A percentile compares a stretch with the other conserved stretches of the same genome.
phyloP scores from a whole-genome alignment of 2,113 vertebrate species.

The Trematomus loennbergii region DNA sequence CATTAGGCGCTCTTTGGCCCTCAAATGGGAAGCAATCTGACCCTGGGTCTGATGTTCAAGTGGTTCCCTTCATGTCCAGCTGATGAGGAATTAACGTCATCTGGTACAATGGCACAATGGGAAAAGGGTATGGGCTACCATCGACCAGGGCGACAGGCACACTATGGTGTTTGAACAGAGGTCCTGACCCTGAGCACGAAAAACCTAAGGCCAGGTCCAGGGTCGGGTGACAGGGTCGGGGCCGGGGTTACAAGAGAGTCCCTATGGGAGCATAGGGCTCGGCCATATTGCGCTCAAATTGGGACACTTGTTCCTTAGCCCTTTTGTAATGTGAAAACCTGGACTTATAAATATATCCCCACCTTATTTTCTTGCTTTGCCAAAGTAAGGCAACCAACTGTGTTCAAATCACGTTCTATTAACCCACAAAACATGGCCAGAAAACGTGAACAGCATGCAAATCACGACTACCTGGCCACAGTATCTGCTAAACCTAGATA shows the following conservation, averaged over 20 bases:
- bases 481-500: conserved; percentile 1
- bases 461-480: neutral
- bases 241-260: conserved; percentile 58
- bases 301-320: conserved; percentile 48
- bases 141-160: conserved; percentile 67
- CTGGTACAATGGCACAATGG: conserved; percentile 61
- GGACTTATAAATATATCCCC: conserved; percentile 51
- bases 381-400: conserved; percentile 23
- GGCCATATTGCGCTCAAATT: conserved; percentile 1
- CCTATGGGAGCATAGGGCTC: conserved; percentile 56
- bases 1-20: conserved; percentile 29
- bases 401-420: conserved; percentile 20
- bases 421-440: conserved; percentile 29
- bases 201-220: conserved; percentile 59
- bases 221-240: conserved; percentile 65
- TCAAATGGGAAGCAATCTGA: conserved; percentile 39
- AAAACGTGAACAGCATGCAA: conserved; percentile 11
- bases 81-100: conserved; percentile 75
- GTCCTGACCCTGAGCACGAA: conserved; percentile 55
- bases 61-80: conserved; percentile 43
- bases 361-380: conserved; percentile 50
- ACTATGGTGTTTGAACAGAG: conserved; percentile 68
- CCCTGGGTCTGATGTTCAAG: conserved; percentile 43
- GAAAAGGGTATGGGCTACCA: conserved; percentile 35
- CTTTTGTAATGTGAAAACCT: conserved; percentile 35